Percentiles rank a stretch among this genome's conserved stretches.
Conservation (phyloP, 2,888 invertebrate species). For the Eucera pruinosa region DNA sequence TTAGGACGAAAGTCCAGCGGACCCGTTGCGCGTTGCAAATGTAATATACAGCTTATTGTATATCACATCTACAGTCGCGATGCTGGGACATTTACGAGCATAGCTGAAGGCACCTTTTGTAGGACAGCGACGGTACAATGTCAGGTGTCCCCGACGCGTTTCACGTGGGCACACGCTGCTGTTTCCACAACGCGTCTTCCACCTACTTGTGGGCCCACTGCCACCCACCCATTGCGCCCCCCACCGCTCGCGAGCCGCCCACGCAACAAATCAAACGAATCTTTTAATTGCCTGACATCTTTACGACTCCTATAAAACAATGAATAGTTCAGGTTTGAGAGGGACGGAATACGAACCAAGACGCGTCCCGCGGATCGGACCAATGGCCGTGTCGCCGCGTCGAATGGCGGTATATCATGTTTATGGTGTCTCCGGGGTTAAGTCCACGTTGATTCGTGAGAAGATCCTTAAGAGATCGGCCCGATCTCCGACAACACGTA, state of each 20-base stretch:
- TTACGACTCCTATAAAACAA: conserved; percentile 82
- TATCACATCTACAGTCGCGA: conserved; percentile 69
- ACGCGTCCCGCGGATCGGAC: conserved; percentile 41
- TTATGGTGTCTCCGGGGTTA: conserved; percentile 69
- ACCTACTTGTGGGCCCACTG: conserved; percentile 49
- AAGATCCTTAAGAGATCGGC: conserved; percentile 42
- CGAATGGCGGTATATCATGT: conserved; percentile 72
- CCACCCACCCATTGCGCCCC: conserved; percentile 32
- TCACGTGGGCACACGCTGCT: conserved; percentile 44
- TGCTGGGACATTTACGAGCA: conserved; percentile 76
- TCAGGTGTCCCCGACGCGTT: conserved; percentile 67
- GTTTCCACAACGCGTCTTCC: conserved; percentile 50
- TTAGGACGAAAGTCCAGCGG: conserved; percentile 45
- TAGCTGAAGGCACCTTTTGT: conserved; percentile 70
- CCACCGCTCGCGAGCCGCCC: conserved; percentile 61
- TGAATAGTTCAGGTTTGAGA: conserved; percentile 77
- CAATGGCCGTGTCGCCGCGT: conserved; percentile 45
- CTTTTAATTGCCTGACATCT: conserved; percentile 80
- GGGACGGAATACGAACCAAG: conserved; percentile 41
- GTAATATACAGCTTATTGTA: conserved; percentile 81
- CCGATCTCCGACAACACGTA: conserved; percentile 27
- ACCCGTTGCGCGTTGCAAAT: conserved; percentile 65
- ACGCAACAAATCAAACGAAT: conserved; percentile 76
- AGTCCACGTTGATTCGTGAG: conserved; percentile 50
- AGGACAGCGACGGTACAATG: conserved; percentile 69